Base-by-base conservation (phyloP, 2,888 invertebrate genomes). In the Sthenelais limicola region DNA sequence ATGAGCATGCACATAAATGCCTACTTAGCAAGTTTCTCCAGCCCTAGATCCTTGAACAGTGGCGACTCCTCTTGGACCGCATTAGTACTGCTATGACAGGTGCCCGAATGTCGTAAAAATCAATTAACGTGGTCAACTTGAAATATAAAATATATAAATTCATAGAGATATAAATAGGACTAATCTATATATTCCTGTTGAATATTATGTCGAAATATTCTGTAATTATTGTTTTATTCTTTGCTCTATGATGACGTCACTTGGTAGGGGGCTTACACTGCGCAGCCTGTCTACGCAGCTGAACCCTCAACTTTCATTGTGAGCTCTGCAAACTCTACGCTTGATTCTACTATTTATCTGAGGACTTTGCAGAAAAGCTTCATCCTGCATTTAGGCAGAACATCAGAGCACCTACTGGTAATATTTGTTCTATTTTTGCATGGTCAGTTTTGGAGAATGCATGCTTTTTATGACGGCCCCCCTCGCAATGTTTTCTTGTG, bases 381-480 rank as follows among this genome's bases (percentile, higher is more conserved):
- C 38, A 28, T n/a, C 52, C 52, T 38, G 32, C 38, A 35, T 28
- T 26, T 18, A 69, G 54, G 30, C n/a, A 30, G 52, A 69, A 38
- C 26, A 52, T 38, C 38, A 69, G 51, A 69, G 69, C 38, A 52
- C 52, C 51, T 30, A 28, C 54, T 69, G 69, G 69, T 69, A 52
- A 33, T 26, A 21, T 21, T 35, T 15, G 38, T 49, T 26, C 24
- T 38, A 52, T 62, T 62, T 71, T 58, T 71, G 71, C 71, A 71
- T 71, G 30, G 47, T 5, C 15, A 32, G 71, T 58, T 71, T 58
- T 49, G 71, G 32, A 62, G 71, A 66, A 48, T 71, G 71, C 71
- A 71, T 71, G 71, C 62, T 58, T 62, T 71, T 33, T 62, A 43
- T n/a, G 28, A 26, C 18, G 38, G 32, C 26, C n/a, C 30, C 24